Conservation (phyloP, 1,140 invertebrate species). For the Pomacea maculata region DNA sequence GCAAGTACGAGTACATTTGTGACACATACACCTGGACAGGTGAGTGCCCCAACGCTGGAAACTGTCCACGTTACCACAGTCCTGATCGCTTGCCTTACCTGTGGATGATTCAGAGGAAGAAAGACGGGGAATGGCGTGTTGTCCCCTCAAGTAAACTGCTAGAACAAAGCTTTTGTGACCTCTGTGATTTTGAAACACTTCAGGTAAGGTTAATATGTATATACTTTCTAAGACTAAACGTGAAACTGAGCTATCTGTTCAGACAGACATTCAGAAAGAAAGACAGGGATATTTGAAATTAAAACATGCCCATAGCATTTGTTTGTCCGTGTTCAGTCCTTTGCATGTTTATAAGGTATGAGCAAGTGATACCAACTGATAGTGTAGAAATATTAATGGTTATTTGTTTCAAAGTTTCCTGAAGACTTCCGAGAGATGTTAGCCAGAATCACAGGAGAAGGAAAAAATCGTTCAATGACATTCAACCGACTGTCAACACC, state of each 20-base stretch:
- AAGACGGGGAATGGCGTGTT: not conserved
- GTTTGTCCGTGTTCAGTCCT: too few species aligned
- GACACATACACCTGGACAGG: not conserved
- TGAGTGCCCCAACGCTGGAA: not conserved
- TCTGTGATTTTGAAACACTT: too few species aligned
- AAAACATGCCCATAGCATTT: too few species aligned
- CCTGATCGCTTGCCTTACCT: not conserved
- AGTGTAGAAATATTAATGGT: too few species aligned
- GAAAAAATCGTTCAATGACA: not conserved
- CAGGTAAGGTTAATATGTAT: too few species aligned
- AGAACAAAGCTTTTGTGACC: not conserved
- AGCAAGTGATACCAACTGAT: too few species aligned
- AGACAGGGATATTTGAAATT: too few species aligned
- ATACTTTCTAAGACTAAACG: too few species aligned
- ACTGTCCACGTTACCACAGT: slow-evolving; percentile 8
- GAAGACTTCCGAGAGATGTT: not conserved
- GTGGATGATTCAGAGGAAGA: not conserved
- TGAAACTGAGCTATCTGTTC: too few species aligned
- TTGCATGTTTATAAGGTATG: too few species aligned
- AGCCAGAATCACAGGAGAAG: not conserved
- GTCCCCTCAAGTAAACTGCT: not conserved
- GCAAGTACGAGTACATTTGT: slow-evolving; percentile 4
- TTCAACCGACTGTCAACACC: not conserved
- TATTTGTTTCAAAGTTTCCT: not conserved
- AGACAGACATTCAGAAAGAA: too few species aligned